These are phyloP conservation scores for Anoncus sp. DNA, from an alignment of 2,888 invertebrate species.

Conservation along the genomic window DNA sequence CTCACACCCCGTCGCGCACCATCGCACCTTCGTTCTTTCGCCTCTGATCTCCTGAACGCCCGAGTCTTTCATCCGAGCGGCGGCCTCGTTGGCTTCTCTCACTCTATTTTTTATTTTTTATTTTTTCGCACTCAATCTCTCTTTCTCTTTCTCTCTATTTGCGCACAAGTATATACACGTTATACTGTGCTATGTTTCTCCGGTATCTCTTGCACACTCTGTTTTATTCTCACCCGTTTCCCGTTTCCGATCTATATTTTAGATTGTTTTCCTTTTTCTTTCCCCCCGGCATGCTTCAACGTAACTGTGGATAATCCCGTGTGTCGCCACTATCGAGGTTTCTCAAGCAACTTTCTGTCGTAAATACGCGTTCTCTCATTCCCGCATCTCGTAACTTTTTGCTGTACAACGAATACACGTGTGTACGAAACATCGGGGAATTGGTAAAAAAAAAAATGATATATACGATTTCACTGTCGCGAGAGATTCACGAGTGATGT, in stretches of 20 bases:
- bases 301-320: not conserved
- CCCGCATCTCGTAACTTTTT: slow-evolving; percentile 28
- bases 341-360: slow-evolving; percentile 4
- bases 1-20: slow-evolving; percentile 76
- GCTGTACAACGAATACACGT: too few species aligned
- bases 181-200: slow-evolving; percentile 23
- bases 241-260: not conserved
- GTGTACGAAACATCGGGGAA: not conserved
- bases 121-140: slow-evolving; percentile 48
- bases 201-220: not conserved
- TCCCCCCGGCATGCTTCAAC: not conserved
- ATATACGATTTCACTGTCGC: not conserved
- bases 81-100: slow-evolving; percentile 57
- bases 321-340: not conserved
- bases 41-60: slow-evolving; percentile 75
- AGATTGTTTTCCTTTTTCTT: slow-evolving; percentile 6
- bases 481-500: not conserved
- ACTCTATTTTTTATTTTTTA: slow-evolving; percentile 53
- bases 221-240: slow-evolving; percentile 15
- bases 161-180: not conserved
- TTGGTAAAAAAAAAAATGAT: not conserved
- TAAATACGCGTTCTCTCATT: slow-evolving; percentile 15
- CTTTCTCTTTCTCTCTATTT: slow-evolving; percentile 25
- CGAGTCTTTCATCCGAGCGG: slow-evolving; percentile 74
- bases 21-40: slow-evolving; percentile 76